These are phyloP conservation scores for Hydroisotoma schaefferi DNA, from an alignment of 2,888 invertebrate genomes.

Conservation along the genomic window DNA sequence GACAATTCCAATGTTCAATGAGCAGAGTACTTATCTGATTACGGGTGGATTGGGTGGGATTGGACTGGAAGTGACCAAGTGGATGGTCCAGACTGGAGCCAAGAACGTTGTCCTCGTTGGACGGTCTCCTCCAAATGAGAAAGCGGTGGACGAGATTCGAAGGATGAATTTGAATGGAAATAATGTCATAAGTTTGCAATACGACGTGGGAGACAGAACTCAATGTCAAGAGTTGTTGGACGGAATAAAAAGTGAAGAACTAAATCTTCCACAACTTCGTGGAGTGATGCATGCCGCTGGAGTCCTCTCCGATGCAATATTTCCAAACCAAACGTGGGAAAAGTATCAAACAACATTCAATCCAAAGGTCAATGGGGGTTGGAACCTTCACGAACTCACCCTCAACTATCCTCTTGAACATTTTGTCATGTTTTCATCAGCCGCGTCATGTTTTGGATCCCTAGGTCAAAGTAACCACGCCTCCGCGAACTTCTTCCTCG, in stretches of 20 bases:
- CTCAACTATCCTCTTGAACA: conserved; percentile 24
- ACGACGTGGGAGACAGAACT: conserved; percentile 28
- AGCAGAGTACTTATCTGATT: conserved; percentile 29
- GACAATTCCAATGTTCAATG: conserved; percentile 28
- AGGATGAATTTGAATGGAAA: conserved; percentile 11
- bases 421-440: conserved; percentile 30
- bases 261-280: conserved; percentile 30
- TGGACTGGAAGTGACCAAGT: conserved; percentile 37
- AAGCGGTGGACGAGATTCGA: conserved; percentile 18
- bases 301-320: conserved; percentile 26
- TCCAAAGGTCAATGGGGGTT: conserved; percentile 34
- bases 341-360: conserved; percentile 24
- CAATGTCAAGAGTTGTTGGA: conserved; percentile 22
- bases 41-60: conserved; percentile 43
- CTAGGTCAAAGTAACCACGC: conserved; percentile 38
- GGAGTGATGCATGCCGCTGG: conserved; percentile 41
- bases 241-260: conserved; percentile 13
- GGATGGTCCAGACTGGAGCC: conserved; percentile 33
- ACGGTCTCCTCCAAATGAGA: conserved; percentile 23
- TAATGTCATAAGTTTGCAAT: conserved; percentile 14
- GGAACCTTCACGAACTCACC: conserved; percentile 34
- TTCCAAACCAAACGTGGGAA: conserved; percentile 40
- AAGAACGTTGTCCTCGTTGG: conserved; percentile 30
- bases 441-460: conserved; percentile 25
- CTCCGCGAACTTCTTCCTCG: conserved; percentile 28